Evolutionary conservation across 2,888 invertebrate species (phyloP).

Genomic region (Cylloceria caligata): DNA sequence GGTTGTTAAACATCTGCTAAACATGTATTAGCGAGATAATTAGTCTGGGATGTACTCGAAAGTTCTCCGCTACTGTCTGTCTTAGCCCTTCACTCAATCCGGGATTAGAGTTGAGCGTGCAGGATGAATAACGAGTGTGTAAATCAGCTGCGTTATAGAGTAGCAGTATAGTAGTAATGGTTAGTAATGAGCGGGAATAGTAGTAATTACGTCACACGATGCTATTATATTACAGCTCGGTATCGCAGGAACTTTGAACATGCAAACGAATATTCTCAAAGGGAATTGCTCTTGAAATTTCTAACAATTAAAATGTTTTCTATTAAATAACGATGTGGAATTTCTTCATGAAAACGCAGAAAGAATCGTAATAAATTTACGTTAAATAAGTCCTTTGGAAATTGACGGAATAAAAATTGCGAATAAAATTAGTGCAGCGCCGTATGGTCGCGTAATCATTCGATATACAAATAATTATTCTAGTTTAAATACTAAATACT

Average conservation of each 20-base stretch:
- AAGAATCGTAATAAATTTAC: background rate
- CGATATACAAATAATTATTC: too few relatives aligned
- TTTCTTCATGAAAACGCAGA: background rate
- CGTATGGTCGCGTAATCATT: too few relatives aligned
- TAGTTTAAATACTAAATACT: too few relatives aligned
- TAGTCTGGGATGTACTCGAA: too few relatives aligned
- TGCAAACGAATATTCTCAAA: background rate
- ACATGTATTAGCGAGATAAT: too few relatives aligned
- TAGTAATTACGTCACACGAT: background rate
- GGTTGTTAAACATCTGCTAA: too few relatives aligned
- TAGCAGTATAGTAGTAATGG: conserved; percentile 5
- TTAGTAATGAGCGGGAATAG: conserved; percentile 19
- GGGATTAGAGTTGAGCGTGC: background rate
- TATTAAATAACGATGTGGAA: background rate
- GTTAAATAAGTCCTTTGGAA: background rate
- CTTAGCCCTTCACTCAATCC: too few relatives aligned
- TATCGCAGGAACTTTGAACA: background rate
- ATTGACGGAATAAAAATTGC: too few relatives aligned
- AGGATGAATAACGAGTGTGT: background rate
- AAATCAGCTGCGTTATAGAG: background rate
- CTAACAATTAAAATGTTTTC: background rate
- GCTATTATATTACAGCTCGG: background rate
- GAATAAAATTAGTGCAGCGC: too few relatives aligned
- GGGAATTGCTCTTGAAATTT: too few relatives aligned
- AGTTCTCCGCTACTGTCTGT: too few relatives aligned